These are phyloP conservation scores for Corythoichthys intestinalis DNA, from an alignment of 2,113 vertebrate genomes.

Conservation along the genomic window DNA sequence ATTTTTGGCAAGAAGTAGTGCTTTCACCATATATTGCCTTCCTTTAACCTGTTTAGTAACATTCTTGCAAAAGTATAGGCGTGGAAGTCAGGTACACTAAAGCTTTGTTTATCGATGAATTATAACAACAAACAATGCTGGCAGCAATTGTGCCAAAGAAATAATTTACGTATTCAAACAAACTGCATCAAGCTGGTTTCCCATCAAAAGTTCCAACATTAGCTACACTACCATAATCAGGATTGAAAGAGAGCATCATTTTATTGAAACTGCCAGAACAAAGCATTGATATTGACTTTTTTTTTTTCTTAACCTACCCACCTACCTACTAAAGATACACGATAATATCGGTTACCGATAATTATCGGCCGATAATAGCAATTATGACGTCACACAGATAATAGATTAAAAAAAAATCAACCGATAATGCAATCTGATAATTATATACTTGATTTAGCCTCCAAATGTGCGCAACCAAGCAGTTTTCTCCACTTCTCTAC, in stretches of 20 bases:
- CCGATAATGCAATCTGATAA: too few species aligned
- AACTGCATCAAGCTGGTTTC: background rate
- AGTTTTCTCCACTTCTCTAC: too few species aligned
- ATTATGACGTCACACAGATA: too few species aligned
- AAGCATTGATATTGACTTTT: too few species aligned
- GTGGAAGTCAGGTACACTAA: background rate
- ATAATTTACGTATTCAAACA: background rate
- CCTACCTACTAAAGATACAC: too few species aligned
- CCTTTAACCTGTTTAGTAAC: constrained; percentile 43
- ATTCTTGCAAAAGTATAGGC: constrained; percentile 50
- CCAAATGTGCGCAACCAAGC: too few species aligned
- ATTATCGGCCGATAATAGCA: too few species aligned
- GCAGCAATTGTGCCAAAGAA: background rate
- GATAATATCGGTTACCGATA: too few species aligned
- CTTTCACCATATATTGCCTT: background rate
- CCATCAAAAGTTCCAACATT: background rate
- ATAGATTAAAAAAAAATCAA: too few species aligned
- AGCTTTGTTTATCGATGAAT: background rate
- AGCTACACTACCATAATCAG: background rate
- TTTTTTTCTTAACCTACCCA: too few species aligned
- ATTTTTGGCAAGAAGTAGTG: background rate
- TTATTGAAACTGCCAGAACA: background rate
- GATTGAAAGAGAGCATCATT: background rate
- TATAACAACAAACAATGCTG: background rate
- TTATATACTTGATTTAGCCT: too few species aligned